phyloP scores from a whole-genome alignment of 2,113 vertebrate species.

The Taurulus bubalis region DNA sequence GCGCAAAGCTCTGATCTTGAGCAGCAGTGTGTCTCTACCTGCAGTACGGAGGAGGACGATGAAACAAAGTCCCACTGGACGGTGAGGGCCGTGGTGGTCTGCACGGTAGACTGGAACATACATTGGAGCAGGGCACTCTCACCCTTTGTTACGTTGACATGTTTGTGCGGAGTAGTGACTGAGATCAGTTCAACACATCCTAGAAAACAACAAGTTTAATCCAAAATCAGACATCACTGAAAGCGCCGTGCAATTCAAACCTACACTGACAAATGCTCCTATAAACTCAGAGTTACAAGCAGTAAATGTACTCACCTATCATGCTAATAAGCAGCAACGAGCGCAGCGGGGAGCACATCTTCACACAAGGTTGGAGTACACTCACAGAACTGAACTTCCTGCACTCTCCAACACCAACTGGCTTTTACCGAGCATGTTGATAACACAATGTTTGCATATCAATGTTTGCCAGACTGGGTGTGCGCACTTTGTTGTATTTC shows the following conservation, averaged over 20 bases:
- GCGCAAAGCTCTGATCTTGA: neutral
- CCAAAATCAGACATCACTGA: neutral
- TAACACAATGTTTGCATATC: conserved; percentile 67
- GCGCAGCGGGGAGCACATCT: conserved; percentile 40
- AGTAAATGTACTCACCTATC: conserved; percentile 38
- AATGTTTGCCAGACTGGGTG: conserved; percentile 71
- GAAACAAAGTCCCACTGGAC: conserved; percentile 71
- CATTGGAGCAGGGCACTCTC: conserved; percentile 57
- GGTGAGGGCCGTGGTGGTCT: conserved; percentile 50
- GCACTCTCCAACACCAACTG: neutral
- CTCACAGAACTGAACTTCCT: neutral
- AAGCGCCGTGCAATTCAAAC: neutral
- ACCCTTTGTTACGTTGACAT: conserved; percentile 67
- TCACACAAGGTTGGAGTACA: neutral
- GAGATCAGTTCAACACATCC: conserved; percentile 65
- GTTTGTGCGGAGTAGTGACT: conserved; percentile 52
- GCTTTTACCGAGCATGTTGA: conserved; percentile 51
- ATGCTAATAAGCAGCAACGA: conserved; percentile 52
- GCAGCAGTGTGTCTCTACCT: conserved; percentile 50
- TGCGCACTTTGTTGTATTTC: conserved; percentile 37
- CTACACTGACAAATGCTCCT: neutral
- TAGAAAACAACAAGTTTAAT: conserved; percentile 38
- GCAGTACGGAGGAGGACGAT: neutral
- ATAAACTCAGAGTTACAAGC: neutral
- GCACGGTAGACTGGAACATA: conserved; percentile 39